A percentile compares a stretch with the other conserved stretches of the same genome.
These are phyloP conservation scores for Scaptomyza polygonia DNA, from an alignment of 2,888 invertebrate species.

Conservation along the genomic window DNA sequence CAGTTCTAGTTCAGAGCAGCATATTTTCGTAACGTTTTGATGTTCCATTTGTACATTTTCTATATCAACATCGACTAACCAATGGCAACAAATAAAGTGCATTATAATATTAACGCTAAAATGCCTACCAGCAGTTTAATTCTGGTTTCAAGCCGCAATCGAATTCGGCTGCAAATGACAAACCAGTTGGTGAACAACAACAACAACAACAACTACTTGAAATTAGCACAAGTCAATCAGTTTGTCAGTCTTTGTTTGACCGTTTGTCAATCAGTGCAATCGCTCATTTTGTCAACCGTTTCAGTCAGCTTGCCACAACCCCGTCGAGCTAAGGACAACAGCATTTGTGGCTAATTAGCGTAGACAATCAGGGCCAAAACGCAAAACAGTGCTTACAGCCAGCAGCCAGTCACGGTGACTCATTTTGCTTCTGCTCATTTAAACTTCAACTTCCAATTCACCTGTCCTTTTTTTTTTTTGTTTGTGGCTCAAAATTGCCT, in stretches of 20 bases:
- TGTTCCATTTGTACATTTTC: conserved; percentile 9
- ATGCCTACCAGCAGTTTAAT: conserved; percentile 15
- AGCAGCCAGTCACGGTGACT: neutral
- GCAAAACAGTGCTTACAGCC: conserved; percentile 13
- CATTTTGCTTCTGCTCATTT: too few species aligned
- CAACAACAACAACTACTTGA: conserved; percentile 10
- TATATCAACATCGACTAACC: neutral
- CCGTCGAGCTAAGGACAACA: conserved; percentile 22
- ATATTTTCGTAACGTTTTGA: neutral
- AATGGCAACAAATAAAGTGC: conserved; percentile 11
- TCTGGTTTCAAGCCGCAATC: conserved; percentile 3
- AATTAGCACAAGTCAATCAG: conserved; percentile 70
- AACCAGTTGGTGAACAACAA: conserved; percentile 25
- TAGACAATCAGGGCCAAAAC: conserved; percentile 52
- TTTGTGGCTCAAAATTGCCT: conserved; percentile 29
- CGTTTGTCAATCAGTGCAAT: conserved; percentile 11
- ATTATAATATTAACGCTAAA: conserved; percentile 3
- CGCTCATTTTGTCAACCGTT: conserved; percentile 19
- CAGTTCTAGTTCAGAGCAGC: neutral
- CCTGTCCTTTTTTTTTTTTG: conserved; percentile 10
- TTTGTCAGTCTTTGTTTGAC: conserved; percentile 23
- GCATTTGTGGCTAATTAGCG: conserved; percentile 52
- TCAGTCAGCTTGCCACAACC: neutral
- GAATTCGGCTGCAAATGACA: conserved; percentile 37
- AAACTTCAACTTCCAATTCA: neutral